Conservation (phyloP, 2,113 vertebrate species). For the Rhea americana region DNA sequence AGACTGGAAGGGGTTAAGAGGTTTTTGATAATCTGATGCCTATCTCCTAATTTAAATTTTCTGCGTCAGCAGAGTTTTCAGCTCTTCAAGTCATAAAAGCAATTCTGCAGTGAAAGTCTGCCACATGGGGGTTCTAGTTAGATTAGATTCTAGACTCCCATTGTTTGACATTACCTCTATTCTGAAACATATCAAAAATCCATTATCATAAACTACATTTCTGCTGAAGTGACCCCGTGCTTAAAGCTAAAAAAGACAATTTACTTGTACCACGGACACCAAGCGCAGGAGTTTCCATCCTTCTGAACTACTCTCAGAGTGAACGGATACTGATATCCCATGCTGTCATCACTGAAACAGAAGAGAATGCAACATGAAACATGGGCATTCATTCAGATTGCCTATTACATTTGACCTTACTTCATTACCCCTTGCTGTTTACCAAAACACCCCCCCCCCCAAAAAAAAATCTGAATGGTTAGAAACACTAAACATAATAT, state of each 20-base stretch:
- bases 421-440: not conserved
- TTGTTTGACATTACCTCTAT: constrained; percentile 25
- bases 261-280: constrained; percentile 99
- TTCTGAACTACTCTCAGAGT: constrained; percentile 94
- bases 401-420: not conserved
- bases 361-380: constrained; percentile 49
- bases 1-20: not conserved
- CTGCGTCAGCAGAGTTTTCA: not conserved
- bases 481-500: not conserved
- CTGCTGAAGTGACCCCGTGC: constrained; percentile 20
- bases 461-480: not conserved
- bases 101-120: not conserved
- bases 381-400: constrained; percentile 1
- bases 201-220: constrained; percentile 29
- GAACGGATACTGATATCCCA: constrained; percentile 99
- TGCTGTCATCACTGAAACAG: constrained; percentile 91
- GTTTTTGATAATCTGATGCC: not conserved
- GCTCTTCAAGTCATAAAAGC: constrained; percentile 14
- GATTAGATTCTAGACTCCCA: constrained; percentile 44
- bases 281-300: constrained; percentile 95
- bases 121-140: not conserved
- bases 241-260: not conserved
- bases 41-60: not conserved
- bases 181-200: not conserved
- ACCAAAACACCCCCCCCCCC: not conserved